Base-by-base conservation (phyloP, 2,888 invertebrate genomes). In the Rambutsinella grinnellia region DNA sequence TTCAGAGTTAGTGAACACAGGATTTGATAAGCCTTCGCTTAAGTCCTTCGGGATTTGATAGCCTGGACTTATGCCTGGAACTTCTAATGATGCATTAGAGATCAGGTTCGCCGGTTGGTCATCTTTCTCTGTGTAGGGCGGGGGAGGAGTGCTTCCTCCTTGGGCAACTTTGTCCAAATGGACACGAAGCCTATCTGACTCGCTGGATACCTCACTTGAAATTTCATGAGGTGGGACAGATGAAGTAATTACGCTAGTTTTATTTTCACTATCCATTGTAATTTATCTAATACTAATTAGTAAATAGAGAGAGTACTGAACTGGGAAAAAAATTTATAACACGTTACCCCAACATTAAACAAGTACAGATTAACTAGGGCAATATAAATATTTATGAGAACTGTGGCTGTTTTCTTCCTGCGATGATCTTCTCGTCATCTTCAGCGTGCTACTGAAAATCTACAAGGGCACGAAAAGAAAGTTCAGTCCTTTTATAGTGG, bases 371-470 rank as follows among this genome's bases (percentile, higher is more conserved):
- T n/a, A n/a, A n/a, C n/a, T n/a, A n/a, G n/a, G n/a, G n/a, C n/a
- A n/a, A n/a, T n/a, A n/a, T n/a, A n/a, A n/a, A n/a, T n/a, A n/a
- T n/a, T n/a, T n/a, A n/a, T n/a, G n/a, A n/a, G n/a, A n/a, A n/a
- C n/a, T n/a, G n/a, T n/a, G n/a, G n/a, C n/a, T n/a, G n/a, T n/a
- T n/a, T n/a, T n/a, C n/a, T n/a, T n/a, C n/a, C n/a, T 27, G 23
- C 26, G 27, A 28, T 74, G 60, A 66, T 65, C 0, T 47, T 56
- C 46, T 60, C 46, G 24, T 44, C 66, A 61, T 74, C 72, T 74
- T 61, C 72, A 54, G 54, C 17, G 72, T 47, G 26, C 17, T 15
- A 72, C 72, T 74, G 66, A 66, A 62, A 36, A 53, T 51, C 23
- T 63, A 19, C 49, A 36, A 8, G 49, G n/a, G 24, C 44, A 23